Base-by-base conservation (phyloP, 2,797 vertebrate genomes). In the Poeciliopsis turneri region DNA sequence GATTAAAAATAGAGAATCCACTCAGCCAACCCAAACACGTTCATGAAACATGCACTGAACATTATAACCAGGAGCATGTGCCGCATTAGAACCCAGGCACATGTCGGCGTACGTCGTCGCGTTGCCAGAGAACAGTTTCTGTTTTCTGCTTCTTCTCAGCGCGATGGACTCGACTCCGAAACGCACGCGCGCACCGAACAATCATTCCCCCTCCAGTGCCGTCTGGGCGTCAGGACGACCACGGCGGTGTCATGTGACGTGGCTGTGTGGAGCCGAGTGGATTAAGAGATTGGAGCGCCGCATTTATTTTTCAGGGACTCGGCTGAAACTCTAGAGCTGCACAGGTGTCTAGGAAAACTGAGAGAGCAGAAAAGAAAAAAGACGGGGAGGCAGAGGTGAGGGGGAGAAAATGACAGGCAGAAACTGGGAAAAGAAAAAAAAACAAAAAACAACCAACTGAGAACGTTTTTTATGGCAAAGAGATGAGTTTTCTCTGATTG, bases 241-340 rank as follows among this genome's bases (percentile, higher is more conserved):
- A 93, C 88, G 95, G 85, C 92, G 96, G 96, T 98, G 97, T 99
- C 98, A 96, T 97, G 97, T 99, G 97, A 97, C 97, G 94, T 96
- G 94, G 96, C 97, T 97, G 96, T 95, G 96, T 95, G 97, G 97
- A 99, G 97, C 98, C 97, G 94, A 96, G 95, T 95, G 98, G 98
- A 99, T 99, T 99, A 99, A 97, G 97, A 97, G 97, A 99, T 97
- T 97, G 97, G 95, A 98, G 97, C 96, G 94, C 96, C 93, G 94
- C 96, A 97, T 97, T 98, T 97, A 97, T 98, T 98, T 98, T 98
- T 97, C 97, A 98, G 97, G 96, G 96, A 95, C 95, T 95, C 90
- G 85, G 82, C 95, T 97, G 98, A 98, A 99, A 99, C 96, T 91
- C 95, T 97, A 98, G 93, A 97, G 93, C 95, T 93, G 94, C 97